Percentiles rank a stretch among this genome's conserved stretches.
Evolutionary conservation across 2,797 vertebrate species (phyloP).

Genomic region (Petrocephalus sullivani): DNA sequence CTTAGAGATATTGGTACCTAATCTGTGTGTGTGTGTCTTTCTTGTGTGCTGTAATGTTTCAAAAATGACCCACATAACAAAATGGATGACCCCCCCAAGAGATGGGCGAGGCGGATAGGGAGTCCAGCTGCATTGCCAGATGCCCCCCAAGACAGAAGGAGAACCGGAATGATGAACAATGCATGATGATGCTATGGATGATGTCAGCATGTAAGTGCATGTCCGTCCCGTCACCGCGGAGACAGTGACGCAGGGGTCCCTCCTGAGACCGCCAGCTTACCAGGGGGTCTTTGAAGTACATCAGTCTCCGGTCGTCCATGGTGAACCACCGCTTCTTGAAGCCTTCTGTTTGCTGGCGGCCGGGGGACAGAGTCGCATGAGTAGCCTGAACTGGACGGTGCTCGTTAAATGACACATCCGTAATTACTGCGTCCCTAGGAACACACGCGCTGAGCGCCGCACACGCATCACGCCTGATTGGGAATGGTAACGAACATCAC

Average conservation of each 20-base stretch:
- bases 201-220: background rate
- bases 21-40: background rate
- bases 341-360: slow-evolving; percentile 84
- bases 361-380: background rate
- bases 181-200: background rate
- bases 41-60: background rate
- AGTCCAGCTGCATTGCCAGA: background rate
- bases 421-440: background rate
- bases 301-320: slow-evolving; percentile 91
- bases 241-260: background rate
- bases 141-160: background rate
- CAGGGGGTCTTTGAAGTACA: slow-evolving; percentile 98
- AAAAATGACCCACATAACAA: background rate
- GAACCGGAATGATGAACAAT: background rate
- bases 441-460: background rate
- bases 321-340: slow-evolving; percentile 98
- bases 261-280: slow-evolving; percentile 52
- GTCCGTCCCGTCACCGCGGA: background rate
- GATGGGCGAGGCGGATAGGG: background rate
- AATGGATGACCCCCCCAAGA: background rate
- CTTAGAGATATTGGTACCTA: too few relatives aligned
- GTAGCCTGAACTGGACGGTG: background rate
- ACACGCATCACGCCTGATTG: background rate
- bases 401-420: background rate
- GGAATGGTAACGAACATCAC: background rate